Percentiles rank a stretch among this genome's conserved stretches.
phyloP scores from a whole-genome alignment of 2,888 invertebrate genomes.

The Tiliacea aurago region DNA sequence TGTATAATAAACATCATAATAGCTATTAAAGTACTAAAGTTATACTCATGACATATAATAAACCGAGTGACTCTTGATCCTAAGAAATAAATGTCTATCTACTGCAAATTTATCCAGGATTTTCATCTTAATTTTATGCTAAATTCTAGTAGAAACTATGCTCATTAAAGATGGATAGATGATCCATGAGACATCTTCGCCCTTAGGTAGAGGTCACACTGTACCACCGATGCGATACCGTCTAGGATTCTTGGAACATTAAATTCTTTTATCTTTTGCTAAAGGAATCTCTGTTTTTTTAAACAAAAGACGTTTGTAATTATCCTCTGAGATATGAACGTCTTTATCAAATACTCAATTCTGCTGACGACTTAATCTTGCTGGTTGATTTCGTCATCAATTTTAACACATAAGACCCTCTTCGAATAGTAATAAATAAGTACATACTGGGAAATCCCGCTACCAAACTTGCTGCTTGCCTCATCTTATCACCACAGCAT shows the following conservation, averaged over 20 bases:
- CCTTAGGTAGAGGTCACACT: conserved; percentile 21
- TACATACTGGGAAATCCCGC: neutral
- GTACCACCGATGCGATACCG: conserved; percentile 2
- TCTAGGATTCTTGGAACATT: neutral
- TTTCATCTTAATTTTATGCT: conserved; percentile 37
- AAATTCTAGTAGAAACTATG: conserved; percentile 32
- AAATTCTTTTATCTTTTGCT: neutral
- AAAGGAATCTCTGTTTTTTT: neutral
- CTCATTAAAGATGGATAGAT: conserved; percentile 43
- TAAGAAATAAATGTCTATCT: conserved; percentile 17
- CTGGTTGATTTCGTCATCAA: no score
- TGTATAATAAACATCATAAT: conserved; percentile 4
- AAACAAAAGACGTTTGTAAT: neutral
- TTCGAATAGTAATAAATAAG: neutral
- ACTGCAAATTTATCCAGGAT: conserved; percentile 30
- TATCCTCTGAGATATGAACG: neutral
- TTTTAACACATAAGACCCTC: no score
- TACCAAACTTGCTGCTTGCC: neutral
- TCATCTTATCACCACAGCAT: neutral
- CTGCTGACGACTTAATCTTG: neutral
- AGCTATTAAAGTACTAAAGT: conserved; percentile 7
- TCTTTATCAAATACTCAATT: neutral
- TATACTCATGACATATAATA: neutral
- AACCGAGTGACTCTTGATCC: conserved; percentile 13
- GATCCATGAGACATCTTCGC: conserved; percentile 17